Conservation (phyloP, 2,888 invertebrate species). For the Ichneumon xanthorius region DNA sequence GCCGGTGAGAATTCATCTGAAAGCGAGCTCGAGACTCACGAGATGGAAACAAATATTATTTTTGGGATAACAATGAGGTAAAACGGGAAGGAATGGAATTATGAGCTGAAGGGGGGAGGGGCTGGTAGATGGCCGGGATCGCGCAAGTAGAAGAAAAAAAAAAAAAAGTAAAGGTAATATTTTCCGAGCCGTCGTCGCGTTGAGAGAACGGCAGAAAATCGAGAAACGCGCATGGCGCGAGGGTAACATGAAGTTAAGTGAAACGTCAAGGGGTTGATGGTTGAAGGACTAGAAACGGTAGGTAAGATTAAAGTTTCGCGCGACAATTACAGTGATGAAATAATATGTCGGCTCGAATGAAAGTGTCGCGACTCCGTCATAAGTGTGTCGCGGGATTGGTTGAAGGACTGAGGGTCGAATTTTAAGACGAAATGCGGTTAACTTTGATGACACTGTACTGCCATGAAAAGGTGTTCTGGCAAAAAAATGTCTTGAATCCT, state of each 20-base stretch:
- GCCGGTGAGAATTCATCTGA: conserved; percentile 25
- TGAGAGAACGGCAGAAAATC: neutral
- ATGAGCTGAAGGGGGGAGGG: neutral
- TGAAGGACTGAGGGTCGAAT: neutral
- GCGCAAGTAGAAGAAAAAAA: neutral
- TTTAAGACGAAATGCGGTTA: no score
- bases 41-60: conserved; percentile 33
- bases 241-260: neutral
- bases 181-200: neutral
- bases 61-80: conserved; percentile 17
- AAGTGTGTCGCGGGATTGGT: neutral
- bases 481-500: neutral
- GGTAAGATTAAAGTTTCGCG: neutral
- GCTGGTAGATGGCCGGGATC: neutral
- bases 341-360: neutral
- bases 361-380: neutral
- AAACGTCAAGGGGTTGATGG: neutral
- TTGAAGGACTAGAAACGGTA: neutral
- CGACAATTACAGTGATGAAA: neutral
- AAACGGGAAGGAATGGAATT: conserved; percentile 18
- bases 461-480: neutral
- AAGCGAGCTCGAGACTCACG: conserved; percentile 6
- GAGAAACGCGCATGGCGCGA: neutral
- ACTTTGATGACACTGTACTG: no score
- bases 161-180: neutral